Conservation (phyloP, 2,888 invertebrate species). For the Caenorhabditis sinica region DNA sequence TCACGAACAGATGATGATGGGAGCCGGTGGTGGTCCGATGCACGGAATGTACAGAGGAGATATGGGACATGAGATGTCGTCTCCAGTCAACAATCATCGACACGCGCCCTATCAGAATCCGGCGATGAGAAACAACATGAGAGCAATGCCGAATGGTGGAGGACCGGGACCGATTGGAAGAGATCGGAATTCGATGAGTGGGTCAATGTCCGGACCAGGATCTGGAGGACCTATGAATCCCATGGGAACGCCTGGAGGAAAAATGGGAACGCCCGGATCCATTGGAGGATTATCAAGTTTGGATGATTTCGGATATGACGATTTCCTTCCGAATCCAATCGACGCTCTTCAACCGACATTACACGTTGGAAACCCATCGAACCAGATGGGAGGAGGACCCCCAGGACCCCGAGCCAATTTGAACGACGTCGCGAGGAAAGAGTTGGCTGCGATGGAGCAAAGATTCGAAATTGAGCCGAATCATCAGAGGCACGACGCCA, state of each 20-base stretch:
- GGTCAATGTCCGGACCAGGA: conserved; percentile 49
- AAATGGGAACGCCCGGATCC: conserved; percentile 46
- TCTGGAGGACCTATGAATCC: conserved; percentile 46
- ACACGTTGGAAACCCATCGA: conserved; percentile 9
- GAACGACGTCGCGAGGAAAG: conserved; percentile 71
- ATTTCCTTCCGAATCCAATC: conserved; percentile 77
- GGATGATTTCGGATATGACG: conserved; percentile 64
- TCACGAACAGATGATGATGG: conserved; percentile 68
- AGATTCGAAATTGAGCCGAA: conserved; percentile 75
- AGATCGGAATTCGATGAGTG: conserved; percentile 60
- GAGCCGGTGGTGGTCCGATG: conserved; percentile 61
- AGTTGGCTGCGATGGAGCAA: conserved; percentile 70
- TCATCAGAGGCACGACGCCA: conserved; percentile 67
- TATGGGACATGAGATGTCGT: conserved; percentile 64
- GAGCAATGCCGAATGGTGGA: conserved; percentile 30
- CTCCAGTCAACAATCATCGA: conserved; percentile 57
- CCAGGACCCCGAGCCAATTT: conserved; percentile 32
- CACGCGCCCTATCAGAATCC: conserved; percentile 64
- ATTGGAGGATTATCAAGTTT: conserved; percentile 48
- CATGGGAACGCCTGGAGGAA: conserved; percentile 49
- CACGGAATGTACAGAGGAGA: conserved; percentile 61
- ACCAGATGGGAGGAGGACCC: conserved; percentile 33
- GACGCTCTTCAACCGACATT: conserved; percentile 62
- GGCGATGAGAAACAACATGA: conserved; percentile 61
- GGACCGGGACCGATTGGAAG: conserved; percentile 44